These are phyloP conservation scores for Leptosomus discolor DNA, from an alignment of 2,113 vertebrate genomes.

Conservation along the genomic window DNA sequence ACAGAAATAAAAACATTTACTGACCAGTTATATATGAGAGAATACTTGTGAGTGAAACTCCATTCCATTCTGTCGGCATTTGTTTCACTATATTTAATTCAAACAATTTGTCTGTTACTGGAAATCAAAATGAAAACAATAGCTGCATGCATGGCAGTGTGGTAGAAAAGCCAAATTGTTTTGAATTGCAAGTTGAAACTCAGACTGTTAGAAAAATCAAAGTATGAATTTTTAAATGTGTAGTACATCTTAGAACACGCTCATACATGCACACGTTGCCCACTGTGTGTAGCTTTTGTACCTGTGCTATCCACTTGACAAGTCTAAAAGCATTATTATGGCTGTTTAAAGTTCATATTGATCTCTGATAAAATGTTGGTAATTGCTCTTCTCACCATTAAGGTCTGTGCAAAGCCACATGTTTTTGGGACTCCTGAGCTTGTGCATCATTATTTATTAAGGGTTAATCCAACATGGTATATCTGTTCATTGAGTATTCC, in stretches of 20 bases:
- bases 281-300: neutral
- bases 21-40: slow-evolving; percentile 61
- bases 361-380: slow-evolving; percentile 58
- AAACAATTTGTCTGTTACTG: slow-evolving; percentile 60
- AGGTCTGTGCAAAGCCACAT: slow-evolving; percentile 49
- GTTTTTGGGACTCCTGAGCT: slow-evolving; percentile 48
- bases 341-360: slow-evolving; percentile 7
- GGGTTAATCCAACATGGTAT: slow-evolving; percentile 72
- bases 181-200: slow-evolving; percentile 27
- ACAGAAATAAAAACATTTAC: slow-evolving; percentile 70
- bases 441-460: slow-evolving; percentile 61
- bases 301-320: neutral
- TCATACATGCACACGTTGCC: rapidly evolving
- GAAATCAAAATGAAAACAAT: slow-evolving; percentile 64
- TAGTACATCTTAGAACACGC: rapidly evolving
- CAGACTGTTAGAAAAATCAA: neutral
- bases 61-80: slow-evolving; percentile 68
- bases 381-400: slow-evolving; percentile 62
- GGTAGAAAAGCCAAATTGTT: slow-evolving; percentile 28
- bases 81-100: slow-evolving; percentile 63
- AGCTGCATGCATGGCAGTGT: neutral
- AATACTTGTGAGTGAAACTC: slow-evolving; percentile 58
- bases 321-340: neutral
- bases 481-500: slow-evolving; percentile 65
- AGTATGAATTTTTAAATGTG: neutral